Evolutionary conservation across 1,140 invertebrate species (phyloP).

Genomic region (Caenorhabditis latens): DNA sequence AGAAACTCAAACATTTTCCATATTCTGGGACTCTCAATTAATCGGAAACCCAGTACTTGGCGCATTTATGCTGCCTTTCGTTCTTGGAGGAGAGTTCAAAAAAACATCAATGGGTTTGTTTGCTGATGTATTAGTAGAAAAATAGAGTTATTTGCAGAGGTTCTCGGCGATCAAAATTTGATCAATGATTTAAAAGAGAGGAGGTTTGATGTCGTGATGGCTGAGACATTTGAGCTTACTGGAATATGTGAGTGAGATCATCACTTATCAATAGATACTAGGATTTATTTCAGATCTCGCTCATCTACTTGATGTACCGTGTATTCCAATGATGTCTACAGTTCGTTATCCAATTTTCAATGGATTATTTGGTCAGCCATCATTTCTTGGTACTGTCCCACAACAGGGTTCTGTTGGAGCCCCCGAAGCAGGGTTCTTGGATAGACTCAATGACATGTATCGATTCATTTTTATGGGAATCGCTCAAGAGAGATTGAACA

Average conservation of each 20-base stretch:
- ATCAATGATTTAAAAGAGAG: constrained; percentile 1
- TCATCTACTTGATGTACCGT: background rate
- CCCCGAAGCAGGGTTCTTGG: constrained; percentile 12
- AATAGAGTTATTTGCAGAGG: constrained; percentile 22
- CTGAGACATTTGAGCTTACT: constrained; percentile 15
- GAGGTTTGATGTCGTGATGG: constrained; percentile 39
- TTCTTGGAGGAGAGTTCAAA: constrained; percentile 20
- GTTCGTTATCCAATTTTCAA: constrained; percentile 26
- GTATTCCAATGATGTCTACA: constrained; percentile 25
- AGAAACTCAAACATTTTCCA: background rate
- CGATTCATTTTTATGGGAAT: background rate
- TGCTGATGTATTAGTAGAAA: background rate
- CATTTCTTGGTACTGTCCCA: background rate
- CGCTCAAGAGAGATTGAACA: background rate
- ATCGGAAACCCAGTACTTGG: constrained; percentile 4
- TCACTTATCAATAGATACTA: background rate
- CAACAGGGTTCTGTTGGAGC: background rate
- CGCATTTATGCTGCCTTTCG: background rate
- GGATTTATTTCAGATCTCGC: background rate
- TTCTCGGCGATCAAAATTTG: constrained; percentile 14
- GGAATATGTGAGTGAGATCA: background rate
- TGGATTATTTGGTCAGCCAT: background rate
- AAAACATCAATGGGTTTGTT: constrained; percentile 5
- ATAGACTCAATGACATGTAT: constrained; percentile 28
- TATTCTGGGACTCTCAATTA: constrained; percentile 29